Base-by-base conservation (phyloP, 2,113 vertebrate genomes). In the Bubalus kerabau region DNA sequence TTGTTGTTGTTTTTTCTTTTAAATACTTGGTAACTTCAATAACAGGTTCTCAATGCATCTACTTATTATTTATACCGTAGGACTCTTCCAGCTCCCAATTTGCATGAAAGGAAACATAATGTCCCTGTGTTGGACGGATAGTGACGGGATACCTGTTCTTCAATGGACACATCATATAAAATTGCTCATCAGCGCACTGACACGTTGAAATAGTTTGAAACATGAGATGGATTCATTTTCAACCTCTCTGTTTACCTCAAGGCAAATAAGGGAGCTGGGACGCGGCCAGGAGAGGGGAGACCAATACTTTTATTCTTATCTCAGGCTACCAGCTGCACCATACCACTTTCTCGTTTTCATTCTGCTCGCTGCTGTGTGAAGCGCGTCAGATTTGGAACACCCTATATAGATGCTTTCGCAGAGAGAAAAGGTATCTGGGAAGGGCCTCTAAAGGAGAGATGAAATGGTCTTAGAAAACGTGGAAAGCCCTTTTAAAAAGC, bases 1-100 rank as follows among this genome's bases (percentile, higher is more conserved):
- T 36, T 36, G 36, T 36, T 52, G n/a, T 90, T 60, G 19, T 46
- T 67, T 15, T 17, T 91, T 59, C 57, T 93, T 62, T 40, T 43
- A 88, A 98, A 89, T 96, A 96, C 91, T 94, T 87, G 85, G 83
- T 96, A 95, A 94, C 97, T 97, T 96, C 95, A 97, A 92, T 95
- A 97, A 95, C 90, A 91, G 97, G 48, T 91, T 94, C 80, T 92
- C 74, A 90, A 19, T 36, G 9, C 57, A 98, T 94, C 76, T 60
- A 95, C 93, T 97, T 96, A 96, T 95, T 94, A 92, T 93, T 97
- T 97, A 96, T 64, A 94, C 67, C 83, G 21, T 67, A 94, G 5
- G 50, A 86, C 86, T 97, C 62, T 87, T 93, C 84, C 94, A 84
- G 82, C 11, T 91, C 62, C 89, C 32, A 81, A 60, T 97, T 97